Base-by-base conservation (phyloP, 2,888 invertebrate species). In the Nezara viridula region DNA sequence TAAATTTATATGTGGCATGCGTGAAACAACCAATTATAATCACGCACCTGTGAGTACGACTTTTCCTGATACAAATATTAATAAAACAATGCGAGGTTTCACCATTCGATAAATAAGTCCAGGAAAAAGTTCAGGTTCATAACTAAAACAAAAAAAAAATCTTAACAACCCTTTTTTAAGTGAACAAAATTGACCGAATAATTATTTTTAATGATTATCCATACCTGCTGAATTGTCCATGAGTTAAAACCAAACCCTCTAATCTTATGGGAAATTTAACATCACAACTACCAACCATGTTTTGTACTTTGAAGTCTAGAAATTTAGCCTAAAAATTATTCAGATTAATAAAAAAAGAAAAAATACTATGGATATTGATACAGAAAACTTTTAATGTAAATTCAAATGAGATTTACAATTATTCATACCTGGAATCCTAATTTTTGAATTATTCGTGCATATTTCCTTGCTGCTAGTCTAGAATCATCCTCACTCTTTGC, bases 241-340 rank as follows among this genome's bases (percentile, higher is more conserved):
- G 97, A 7, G 96, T 96, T n/a, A 97, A 93, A 86, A 96, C 96
- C 66, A 97, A 93, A 52, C 96, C 96, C 93, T 97, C 96, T 90
- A 97, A 93, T 91, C 97, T 94, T 90, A 97, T 97, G 4, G 97
- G 97, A 93, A 97, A 97, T 92, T 96, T 96, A 0, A 97, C 96
- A 92, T 97, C 97, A 93, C 97, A 97, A 92, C 96, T 96, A 24
- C 96, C 97, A 14, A 97, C 96, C 96, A 97, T 97, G 92, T 97
- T 97, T 93, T 96, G 96, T 90, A 97, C 96, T 93, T 96, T 96
- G 92, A 97, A 97, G 92, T 96, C 96, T 89, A 95, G 93, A 92
- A 96, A 96, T 92, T 96, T 96, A 0, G 96, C 96, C 95, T 95
- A 91, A 73, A 89, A 92, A 47, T 47, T 19, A 77, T 40, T 81